Evolutionary conservation across 2,888 invertebrate species (phyloP).

Genomic region (Rhopalosiphum nymphaeae): DNA sequence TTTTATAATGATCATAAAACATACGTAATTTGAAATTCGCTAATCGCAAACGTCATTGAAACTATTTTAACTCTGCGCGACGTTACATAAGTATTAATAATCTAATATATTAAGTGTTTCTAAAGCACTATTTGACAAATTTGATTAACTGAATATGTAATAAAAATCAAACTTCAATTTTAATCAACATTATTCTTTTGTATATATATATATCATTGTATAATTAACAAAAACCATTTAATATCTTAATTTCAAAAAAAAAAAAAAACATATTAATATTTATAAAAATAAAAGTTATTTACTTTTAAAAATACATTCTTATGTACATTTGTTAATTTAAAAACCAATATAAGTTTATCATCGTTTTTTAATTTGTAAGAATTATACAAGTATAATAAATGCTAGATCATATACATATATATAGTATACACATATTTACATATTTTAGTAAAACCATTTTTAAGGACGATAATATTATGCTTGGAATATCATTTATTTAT

Average conservation of each 20-base stretch:
- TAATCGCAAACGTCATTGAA: neutral
- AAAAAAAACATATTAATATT: neutral
- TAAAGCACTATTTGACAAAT: neutral
- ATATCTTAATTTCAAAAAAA: neutral
- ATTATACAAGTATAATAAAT: neutral
- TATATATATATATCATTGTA: too few species aligned
- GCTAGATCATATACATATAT: too few species aligned
- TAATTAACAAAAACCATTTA: neutral
- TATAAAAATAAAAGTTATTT: neutral
- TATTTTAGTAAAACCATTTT: neutral
- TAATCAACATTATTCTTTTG: too few species aligned
- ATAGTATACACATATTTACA: too few species aligned
- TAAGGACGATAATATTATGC: neutral
- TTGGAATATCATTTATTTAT: too few species aligned
- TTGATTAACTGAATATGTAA: neutral
- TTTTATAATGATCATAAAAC: neutral
- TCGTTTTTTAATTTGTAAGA: neutral
- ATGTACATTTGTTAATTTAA: neutral
- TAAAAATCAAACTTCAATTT: neutral
- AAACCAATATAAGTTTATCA: neutral
- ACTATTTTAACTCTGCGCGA: neutral
- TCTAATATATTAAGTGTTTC: neutral
- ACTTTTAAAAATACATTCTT: neutral
- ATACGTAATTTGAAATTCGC: neutral
- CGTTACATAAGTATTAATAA: neutral